These are phyloP conservation scores for Python bivittatus DNA, from an alignment of 2,113 vertebrate genomes.

Conservation along the genomic window DNA sequence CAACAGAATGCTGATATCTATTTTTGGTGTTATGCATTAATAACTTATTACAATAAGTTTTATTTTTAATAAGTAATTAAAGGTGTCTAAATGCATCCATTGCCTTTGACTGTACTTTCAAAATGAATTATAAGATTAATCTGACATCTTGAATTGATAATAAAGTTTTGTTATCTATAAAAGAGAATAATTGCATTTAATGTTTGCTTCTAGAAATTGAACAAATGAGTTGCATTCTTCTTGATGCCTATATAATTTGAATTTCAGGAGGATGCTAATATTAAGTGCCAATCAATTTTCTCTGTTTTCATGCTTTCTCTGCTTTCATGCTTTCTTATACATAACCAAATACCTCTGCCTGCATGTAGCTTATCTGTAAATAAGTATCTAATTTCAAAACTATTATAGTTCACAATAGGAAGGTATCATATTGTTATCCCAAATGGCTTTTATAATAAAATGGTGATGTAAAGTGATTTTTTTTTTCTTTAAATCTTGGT, in stretches of 20 bases:
- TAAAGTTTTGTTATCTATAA: conserved; percentile 47
- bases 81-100: background rate
- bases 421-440: background rate
- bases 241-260: conserved; percentile 9
- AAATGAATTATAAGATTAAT: conserved; percentile 30
- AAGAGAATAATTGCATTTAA: conserved; percentile 58
- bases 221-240: conserved; percentile 48
- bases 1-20: background rate
- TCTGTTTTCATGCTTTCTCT: background rate
- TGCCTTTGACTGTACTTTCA: background rate
- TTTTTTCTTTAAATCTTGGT: background rate
- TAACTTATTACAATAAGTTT: background rate
- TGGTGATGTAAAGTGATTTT: background rate
- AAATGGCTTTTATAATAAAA: background rate
- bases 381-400: conserved; percentile 16
- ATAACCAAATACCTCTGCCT: background rate
- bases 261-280: background rate
- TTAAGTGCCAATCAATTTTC: background rate
- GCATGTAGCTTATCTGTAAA: background rate
- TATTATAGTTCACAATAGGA: background rate
- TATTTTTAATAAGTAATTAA: background rate
- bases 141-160: conserved; percentile 39
- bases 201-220: conserved; percentile 24
- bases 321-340: background rate
- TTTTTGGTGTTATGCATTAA: background rate